These are phyloP conservation scores for Oplegnathus fasciatus DNA, from an alignment of 2,113 vertebrate genomes.

Conservation along the genomic window DNA sequence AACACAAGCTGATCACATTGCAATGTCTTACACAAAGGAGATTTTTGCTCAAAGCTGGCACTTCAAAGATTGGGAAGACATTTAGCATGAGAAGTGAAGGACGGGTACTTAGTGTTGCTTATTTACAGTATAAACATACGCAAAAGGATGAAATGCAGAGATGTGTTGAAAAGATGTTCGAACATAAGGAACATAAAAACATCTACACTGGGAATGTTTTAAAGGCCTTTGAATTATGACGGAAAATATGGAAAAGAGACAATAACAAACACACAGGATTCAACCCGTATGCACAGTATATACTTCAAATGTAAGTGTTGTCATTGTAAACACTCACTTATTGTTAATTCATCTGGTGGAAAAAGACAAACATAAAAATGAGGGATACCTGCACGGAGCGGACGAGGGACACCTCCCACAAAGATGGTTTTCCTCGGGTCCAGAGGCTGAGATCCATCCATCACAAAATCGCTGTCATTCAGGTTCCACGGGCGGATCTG, in stretches of 20 bases:
- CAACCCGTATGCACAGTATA: background rate
- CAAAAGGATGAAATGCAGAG: background rate
- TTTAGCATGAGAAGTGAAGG: background rate
- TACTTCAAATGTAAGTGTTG: conserved; percentile 28
- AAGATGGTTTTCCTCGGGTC: conserved; percentile 99
- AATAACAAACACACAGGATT: background rate
- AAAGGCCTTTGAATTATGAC: conserved; percentile 1
- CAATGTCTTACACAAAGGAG: conserved; percentile 9
- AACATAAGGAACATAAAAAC: background rate
- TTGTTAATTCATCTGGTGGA: background rate
- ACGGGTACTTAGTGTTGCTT: background rate
- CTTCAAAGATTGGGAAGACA: background rate
- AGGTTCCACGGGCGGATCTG: conserved; percentile 99
- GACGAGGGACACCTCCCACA: conserved; percentile 98
- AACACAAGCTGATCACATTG: conserved; percentile 36
- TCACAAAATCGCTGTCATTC: conserved; percentile 99
- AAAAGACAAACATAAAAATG: background rate
- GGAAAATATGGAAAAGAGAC: background rate
- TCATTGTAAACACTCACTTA: conserved; percentile 25
- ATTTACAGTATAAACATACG: background rate
- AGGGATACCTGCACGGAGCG: conserved; percentile 94
- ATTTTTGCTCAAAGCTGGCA: conserved; percentile 1
- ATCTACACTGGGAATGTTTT: background rate
- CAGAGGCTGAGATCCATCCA: conserved; percentile 99
- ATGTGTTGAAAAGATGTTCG: background rate